Base-by-base conservation (phyloP, 2,797 vertebrate species). In the Emys orbicularis region DNA sequence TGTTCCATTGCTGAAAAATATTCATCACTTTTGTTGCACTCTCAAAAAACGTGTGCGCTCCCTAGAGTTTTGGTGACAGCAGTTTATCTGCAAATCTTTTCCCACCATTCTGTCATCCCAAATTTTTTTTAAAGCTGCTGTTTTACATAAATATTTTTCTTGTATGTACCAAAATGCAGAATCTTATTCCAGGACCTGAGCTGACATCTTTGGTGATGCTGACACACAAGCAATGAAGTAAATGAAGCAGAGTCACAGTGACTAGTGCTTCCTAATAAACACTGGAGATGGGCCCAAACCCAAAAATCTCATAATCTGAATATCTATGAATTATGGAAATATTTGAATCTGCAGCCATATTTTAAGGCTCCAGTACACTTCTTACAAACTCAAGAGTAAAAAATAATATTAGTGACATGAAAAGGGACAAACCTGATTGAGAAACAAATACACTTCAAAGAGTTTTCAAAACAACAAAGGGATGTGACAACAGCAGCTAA, bases 61-160 rank as follows among this genome's bases (percentile, higher is more conserved):
- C 84, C 18, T 44, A 12, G 34, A 57, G 19, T 88, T 53, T 44
- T 87, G 54, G 52, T 84, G 54, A 79, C 49, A 54, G 53, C 85
- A 47, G 31, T n/a, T 96, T 76, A 93, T 93, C 74, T 81, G 12
- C 41, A 96, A 68, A 93, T 96, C 86, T 94, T 91, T 97, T 93
- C 61, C 81, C 90, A 90, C 50, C 34, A 79, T 50, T 47, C 79
- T 90, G n/a, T 94, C 93, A 95, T 57, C 29, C 86, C 65, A 92
- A 57, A 37, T 81, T 95, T 97, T 97, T 61, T 97, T 95, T 97
- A 95, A 91, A 83, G 61, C 77, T 77, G n/a, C 47, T 92, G 59
- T 90, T 94, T 97, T 96, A 82, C 93, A 92, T 92, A 96, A 97
- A 84, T 81, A 65, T 47, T 95, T 96, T 92, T 91, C 49, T 94